Base-by-base conservation (phyloP, 2,797 vertebrate species). In the Dryobates pubescens region DNA sequence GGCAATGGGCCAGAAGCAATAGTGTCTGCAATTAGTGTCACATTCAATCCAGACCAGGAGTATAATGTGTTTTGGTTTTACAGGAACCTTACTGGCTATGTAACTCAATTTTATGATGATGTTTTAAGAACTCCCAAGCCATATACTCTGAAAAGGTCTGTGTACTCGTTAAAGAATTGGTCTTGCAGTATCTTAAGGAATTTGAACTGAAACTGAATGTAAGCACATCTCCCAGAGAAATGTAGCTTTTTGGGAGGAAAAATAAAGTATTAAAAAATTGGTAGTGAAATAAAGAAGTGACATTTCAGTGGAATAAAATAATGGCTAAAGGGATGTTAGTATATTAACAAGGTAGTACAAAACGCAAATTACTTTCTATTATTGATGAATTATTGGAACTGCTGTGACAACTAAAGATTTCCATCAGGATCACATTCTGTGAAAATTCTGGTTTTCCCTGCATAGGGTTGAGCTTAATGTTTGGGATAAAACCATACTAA, bases 121-220 rank as follows among this genome's bases (percentile, higher is more conserved):
- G 24, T 83, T 83, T 91, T 82, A 90, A 92, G 73, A 92, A 93
- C 93, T 96, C 76, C 82, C 89, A 68, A 90, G 73, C 62, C 71
- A 84, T 51, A 79, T 43, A 67, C 43, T 53, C 85, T 85, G 51
- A 69, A 94, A 91, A 94, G 65, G 59, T 73, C 78, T 87, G 51
- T 54, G 34, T 57, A 29, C 23, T 88, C 59, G 47, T 95, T 91
- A 92, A 86, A 92, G 19, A 82, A 62, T 38, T 54, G 13, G 26
- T 73, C 12, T 86, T 77, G 85, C 0, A 2, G 20, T 67, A 70
- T 85, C 61, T 68, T 62, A 83, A 78, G 43, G 53, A 93, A 86
- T 74, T 73, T 64, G 12, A 91, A 61, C 14, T 32, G 45, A 94
- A 92, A 63, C 30, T 36, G 13, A 90, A 67, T n/a, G 54, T 67